phyloP scores from a whole-genome alignment of 2,113 vertebrate genomes.

The Bubo blakistoni region DNA sequence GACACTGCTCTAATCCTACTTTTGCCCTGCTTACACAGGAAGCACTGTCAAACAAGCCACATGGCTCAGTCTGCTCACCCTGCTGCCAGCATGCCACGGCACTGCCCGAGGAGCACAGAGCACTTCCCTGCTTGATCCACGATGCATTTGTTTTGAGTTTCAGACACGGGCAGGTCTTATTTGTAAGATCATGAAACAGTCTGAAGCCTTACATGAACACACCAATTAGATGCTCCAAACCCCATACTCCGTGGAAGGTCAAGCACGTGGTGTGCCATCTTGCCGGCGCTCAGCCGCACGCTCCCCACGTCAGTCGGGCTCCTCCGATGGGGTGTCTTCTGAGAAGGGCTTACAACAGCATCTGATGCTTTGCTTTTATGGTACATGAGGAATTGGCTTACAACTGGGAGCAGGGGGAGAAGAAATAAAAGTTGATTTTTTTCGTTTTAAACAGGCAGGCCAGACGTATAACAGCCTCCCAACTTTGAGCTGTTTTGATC shows the following conservation, averaged over 20 bases:
- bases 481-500: slow-evolving; percentile 23
- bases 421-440: not conserved
- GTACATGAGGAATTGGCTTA: not conserved
- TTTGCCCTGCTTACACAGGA: not conserved
- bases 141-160: not conserved
- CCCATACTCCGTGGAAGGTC: not conserved
- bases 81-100: rapidly evolving
- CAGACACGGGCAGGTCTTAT: not conserved
- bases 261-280: rapidly evolving
- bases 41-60: no score
- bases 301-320: rapidly evolving
- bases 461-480: not conserved
- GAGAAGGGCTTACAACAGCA: not conserved
- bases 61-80: not conserved
- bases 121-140: rapidly evolving
- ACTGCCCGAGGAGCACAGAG: rapidly evolving
- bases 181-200: not conserved
- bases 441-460: not conserved
- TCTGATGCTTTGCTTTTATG: rapidly evolving
- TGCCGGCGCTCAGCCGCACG: rapidly evolving
- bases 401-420: not conserved
- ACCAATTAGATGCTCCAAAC: not conserved
- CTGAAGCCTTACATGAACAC: not conserved
- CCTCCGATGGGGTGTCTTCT: not conserved
- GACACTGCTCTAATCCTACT: not conserved